These are phyloP conservation scores for Rhynchonycteris naso DNA, from an alignment of 2,797 vertebrate species.

Conservation along the genomic window DNA sequence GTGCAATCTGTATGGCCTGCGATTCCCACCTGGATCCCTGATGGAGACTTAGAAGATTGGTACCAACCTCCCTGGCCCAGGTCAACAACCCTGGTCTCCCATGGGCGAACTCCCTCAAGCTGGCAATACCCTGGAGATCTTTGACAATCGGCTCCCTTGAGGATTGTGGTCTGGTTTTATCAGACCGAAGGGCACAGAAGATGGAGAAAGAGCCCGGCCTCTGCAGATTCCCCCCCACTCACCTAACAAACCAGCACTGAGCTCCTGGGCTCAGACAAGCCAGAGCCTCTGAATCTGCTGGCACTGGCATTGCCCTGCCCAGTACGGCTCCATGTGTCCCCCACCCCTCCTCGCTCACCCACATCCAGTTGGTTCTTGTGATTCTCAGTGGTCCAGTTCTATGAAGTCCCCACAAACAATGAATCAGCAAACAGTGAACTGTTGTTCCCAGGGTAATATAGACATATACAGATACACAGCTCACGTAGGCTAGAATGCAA, in stretches of 20 bases:
- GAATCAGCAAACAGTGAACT: not conserved
- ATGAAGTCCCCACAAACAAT: not conserved
- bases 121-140: not conserved
- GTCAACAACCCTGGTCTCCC: not conserved
- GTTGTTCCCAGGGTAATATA: not conserved
- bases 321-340: not conserved
- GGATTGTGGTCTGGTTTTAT: not conserved
- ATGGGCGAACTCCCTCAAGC: not conserved
- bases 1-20: not conserved
- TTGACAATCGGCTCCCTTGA: not conserved
- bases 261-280: not conserved
- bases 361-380: not conserved
- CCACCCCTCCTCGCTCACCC: not conserved
- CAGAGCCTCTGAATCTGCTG: not conserved
- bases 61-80: not conserved
- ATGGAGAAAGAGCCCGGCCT: not conserved
- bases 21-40: not conserved
- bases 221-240: not conserved
- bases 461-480: not conserved
- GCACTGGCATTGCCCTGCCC: accelerated
- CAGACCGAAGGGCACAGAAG: not conserved
- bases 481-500: not conserved
- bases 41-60: not conserved
- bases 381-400: not conserved
- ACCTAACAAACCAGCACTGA: accelerated